Base-by-base conservation (phyloP, 2,888 invertebrate species). In the Mycogona germanica region DNA sequence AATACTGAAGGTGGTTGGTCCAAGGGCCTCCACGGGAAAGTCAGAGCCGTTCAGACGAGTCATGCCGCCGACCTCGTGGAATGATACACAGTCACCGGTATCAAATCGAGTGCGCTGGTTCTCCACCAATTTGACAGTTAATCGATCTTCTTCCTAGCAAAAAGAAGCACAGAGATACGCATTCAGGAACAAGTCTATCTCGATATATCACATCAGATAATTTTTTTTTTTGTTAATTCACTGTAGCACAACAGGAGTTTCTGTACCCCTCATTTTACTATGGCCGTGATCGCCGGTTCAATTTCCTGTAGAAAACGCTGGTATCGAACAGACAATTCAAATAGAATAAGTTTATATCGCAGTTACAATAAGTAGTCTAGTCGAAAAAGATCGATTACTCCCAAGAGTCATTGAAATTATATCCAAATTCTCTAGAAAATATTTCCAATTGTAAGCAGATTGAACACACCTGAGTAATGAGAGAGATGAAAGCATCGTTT, bases 381-480 rank as follows among this genome's bases (percentile, higher is more conserved):
- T n/a, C n/a, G n/a, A n/a, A n/a, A n/a, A n/a, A n/a, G n/a, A n/a
- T n/a, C n/a, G n/a, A n/a, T n/a, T n/a, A n/a, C n/a, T n/a, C n/a
- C n/a, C n/a, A n/a, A n/a, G n/a, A n/a, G n/a, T n/a, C n/a, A n/a
- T n/a, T n/a, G n/a, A n/a, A n/a, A n/a, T n/a, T n/a, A n/a, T n/a
- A n/a, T n/a, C n/a, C n/a, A n/a, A n/a, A n/a, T n/a, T n/a, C n/a
- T n/a, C n/a, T n/a, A n/a, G n/a, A n/a, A n/a, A n/a, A n/a, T n/a
- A n/a, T n/a, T n/a, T n/a, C n/a, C n/a, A n/a, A n/a, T n/a, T n/a
- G n/a, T n/a, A n/a, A n/a, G n/a, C n/a, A n/a, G n/a, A n/a, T n/a
- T n/a, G n/a, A n/a, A 7, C 42, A 14, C 57, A 69, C 69, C 64
- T 68, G 68, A 3, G 67, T 65, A 12, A 71, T 64, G 53, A 62